phyloP scores from a whole-genome alignment of 2,797 vertebrate species.

The Leptoclinus maculatus region DNA sequence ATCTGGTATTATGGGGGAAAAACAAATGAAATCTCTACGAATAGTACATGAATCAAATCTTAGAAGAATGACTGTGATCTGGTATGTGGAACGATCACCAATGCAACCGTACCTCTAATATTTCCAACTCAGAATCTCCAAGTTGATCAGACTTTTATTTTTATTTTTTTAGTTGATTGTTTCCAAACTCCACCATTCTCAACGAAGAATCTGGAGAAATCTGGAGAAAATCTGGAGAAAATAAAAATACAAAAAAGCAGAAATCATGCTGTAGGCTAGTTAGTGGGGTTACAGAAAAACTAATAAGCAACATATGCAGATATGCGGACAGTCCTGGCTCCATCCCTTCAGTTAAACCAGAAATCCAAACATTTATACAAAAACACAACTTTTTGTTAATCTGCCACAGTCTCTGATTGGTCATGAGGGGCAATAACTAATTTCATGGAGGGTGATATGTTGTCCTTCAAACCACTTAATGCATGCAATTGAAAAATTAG shows the following conservation, averaged over 20 bases:
- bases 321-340: background rate
- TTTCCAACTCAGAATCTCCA: background rate
- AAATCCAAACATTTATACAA: background rate
- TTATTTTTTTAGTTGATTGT: constrained; percentile 16
- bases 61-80: constrained; percentile 34
- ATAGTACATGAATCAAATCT: constrained; percentile 53
- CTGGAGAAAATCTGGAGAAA: constrained; percentile 37
- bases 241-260: background rate
- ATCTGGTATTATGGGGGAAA: constrained; percentile 59
- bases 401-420: background rate
- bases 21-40: constrained; percentile 41
- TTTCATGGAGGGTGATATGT: background rate
- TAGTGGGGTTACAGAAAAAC: constrained; percentile 4
- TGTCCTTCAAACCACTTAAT: background rate
- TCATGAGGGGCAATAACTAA: background rate
- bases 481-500: background rate
- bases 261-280: constrained; percentile 2
- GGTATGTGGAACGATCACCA: background rate
- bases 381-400: background rate
- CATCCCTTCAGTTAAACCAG: background rate
- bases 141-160: constrained; percentile 15
- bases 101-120: background rate
- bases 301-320: constrained; percentile 17
- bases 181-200: constrained; percentile 3
- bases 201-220: constrained; percentile 30